phyloP scores from a whole-genome alignment of 2,888 invertebrate species.

The Formica aserva region DNA sequence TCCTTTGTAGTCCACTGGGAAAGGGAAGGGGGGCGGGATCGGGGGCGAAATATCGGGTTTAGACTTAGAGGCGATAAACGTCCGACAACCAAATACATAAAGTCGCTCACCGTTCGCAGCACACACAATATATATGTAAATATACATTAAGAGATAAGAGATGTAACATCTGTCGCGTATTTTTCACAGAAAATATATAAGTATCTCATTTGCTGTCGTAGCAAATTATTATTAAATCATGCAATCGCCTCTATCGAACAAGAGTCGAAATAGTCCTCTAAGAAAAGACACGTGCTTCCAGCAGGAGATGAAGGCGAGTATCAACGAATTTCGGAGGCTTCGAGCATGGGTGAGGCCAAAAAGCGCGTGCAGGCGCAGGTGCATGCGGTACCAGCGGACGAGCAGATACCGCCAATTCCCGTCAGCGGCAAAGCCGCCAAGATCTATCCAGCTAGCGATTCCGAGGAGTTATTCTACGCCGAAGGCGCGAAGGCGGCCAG shows the following conservation, averaged over 20 bases:
- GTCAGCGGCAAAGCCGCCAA: slow-evolving; percentile 79
- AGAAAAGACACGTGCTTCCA: slow-evolving; percentile 57
- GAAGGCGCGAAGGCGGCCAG: slow-evolving; percentile 75
- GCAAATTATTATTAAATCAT: slow-evolving; percentile 4
- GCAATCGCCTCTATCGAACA: neutral
- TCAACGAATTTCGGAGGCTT: slow-evolving; percentile 88
- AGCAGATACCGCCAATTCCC: slow-evolving; percentile 69
- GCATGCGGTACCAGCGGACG: slow-evolving; percentile 84
- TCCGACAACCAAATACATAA: slow-evolving; percentile 36
- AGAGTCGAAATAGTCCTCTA: slow-evolving; percentile 9
- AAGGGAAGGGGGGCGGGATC: neutral
- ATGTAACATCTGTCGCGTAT: slow-evolving; percentile 15
- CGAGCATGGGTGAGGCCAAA: slow-evolving; percentile 83
- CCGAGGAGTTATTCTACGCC: slow-evolving; percentile 87
- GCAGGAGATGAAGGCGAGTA: slow-evolving; percentile 86
- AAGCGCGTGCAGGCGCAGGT: slow-evolving; percentile 87
- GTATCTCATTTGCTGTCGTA: slow-evolving; percentile 3
- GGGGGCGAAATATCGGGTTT: slow-evolving; percentile 51
- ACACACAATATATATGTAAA: slow-evolving; percentile 33
- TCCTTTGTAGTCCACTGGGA: slow-evolving; percentile 38
- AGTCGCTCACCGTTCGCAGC: slow-evolving; percentile 23
- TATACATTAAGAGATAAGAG: slow-evolving; percentile 32
- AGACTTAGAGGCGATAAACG: slow-evolving; percentile 39
- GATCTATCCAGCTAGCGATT: slow-evolving; percentile 87
- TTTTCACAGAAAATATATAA: neutral